Evolutionary conservation across 2,888 invertebrate species (phyloP), one percentile per base, ranked within the genome.

Genomic region (Exephanes ischioxanthus): DNA sequence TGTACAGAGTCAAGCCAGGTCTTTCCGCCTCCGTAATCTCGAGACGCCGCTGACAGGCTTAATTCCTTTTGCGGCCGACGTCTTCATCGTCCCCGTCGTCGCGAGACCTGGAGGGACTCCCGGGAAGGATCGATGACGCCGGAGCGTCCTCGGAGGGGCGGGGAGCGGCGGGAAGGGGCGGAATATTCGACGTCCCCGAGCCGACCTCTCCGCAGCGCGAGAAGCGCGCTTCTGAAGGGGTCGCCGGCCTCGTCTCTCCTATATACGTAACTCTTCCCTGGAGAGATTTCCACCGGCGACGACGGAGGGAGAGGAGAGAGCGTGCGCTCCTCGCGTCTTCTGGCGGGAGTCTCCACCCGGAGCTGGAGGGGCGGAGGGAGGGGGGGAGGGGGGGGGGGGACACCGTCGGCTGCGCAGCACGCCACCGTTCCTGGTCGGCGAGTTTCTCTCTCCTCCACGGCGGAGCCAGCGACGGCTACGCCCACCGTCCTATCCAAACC

Each of bases 401-500:
- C 4, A n/a, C 16, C 55, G 55, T 55, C 83, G 61, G 82, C 86
- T 84, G 92, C 92, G 92, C 91, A 92, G 91, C 91, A 89, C 91
- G 87, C 87, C 86, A 85, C 82, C 45, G 71, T 85, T 87, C 86
- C 88, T 91, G 71, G 72, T 92, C 89, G 90, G 90, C 91, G 91
- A 90, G 90, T 89, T 91, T 61, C 61, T 30, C 58, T 11, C 26
- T 30, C 26, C 26, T 16, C 14, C 90, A 92, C 87, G 88, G 89
- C 89, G 87, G 89, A 89, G 90, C 86, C 82, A 86, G 68, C 84
- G 83, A 90, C 22, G 61, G 92, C 90, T 86, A 92, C 94, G 93
- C 94, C 93, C 91, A 91, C 91, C 91, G 90, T 92, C 92, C 93
- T 91, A 92, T 92, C 91, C 88, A 91, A 85, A 84, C 88, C 45